A percentile compares a stretch with the other conserved stretches of the same genome.
Evolutionary conservation across 2,113 vertebrate genomes (phyloP).

Genomic region (Menidia beryllina): DNA sequence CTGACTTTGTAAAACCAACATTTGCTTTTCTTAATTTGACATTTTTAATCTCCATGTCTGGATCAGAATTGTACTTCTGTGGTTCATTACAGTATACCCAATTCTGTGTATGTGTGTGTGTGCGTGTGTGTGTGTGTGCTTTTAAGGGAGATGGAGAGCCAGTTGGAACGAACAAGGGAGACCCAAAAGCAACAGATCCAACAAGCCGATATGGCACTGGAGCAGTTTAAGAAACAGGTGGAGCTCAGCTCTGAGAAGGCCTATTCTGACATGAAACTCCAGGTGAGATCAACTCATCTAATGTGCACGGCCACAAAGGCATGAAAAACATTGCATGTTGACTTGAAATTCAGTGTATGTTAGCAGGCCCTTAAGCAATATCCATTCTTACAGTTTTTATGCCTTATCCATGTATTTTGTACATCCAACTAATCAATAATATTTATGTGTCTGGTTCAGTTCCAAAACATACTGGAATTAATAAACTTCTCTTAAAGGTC

Average conservation of each 20-base stretch:
- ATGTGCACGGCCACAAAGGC: constrained; percentile 1
- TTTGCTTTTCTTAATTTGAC: neutral
- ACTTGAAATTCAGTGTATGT: neutral
- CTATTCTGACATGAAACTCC: constrained; percentile 92
- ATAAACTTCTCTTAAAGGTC: neutral
- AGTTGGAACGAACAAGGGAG: constrained; percentile 86
- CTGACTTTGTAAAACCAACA: neutral
- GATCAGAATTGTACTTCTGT: constrained; percentile 25
- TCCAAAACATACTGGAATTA: constrained; percentile 1
- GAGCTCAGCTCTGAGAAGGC: constrained; percentile 93
- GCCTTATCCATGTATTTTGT: neutral
- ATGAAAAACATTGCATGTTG: neutral
- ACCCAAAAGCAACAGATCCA: constrained; percentile 89
- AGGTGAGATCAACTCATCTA: constrained; percentile 78
- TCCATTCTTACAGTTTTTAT: too few relatives aligned
- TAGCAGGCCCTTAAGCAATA: neutral
- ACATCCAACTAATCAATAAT: neutral
- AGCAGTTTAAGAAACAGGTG: constrained; percentile 94
- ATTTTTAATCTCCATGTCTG: constrained; percentile 1
- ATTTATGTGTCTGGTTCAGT: constrained; percentile 14
- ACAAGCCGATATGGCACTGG: constrained; percentile 91
- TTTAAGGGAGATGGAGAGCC: constrained; percentile 91
- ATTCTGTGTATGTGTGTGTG: constrained; percentile 23
- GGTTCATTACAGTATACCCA: neutral
- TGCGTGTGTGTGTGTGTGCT: constrained; percentile 67